Evolutionary conservation across 2,113 vertebrate species (phyloP).

Genomic region (Atlantisia rogersi): DNA sequence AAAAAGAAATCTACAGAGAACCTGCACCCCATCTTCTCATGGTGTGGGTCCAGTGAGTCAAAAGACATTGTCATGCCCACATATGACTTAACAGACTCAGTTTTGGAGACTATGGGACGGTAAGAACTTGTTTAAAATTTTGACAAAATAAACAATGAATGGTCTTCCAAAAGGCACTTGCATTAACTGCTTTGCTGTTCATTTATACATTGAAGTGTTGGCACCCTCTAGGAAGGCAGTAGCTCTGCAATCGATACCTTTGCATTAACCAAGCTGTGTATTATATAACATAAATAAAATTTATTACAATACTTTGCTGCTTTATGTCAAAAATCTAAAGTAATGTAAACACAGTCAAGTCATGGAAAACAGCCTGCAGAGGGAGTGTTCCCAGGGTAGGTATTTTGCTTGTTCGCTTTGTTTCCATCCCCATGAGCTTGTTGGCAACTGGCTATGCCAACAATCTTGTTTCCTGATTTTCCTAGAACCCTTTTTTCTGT

Average conservation of each 20-base stretch:
- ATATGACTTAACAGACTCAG: conserved; percentile 95
- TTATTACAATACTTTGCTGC: not conserved
- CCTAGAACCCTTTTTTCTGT: not conserved
- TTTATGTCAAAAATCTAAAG: not conserved
- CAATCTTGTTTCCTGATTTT: not conserved
- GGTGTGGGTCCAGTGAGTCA: conserved; percentile 95
- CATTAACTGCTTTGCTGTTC: not conserved
- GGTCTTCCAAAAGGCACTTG: not conserved
- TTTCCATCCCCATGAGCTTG: not conserved
- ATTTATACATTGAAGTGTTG: not conserved
- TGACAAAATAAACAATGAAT: not conserved
- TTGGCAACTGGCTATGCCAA: not conserved
- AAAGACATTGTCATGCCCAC: conserved; percentile 98
- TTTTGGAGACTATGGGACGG: conserved; percentile 98
- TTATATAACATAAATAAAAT: not conserved
- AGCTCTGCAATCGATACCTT: not conserved
- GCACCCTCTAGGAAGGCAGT: not conserved
- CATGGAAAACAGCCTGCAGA: not conserved
- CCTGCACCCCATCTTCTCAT: conserved; percentile 94
- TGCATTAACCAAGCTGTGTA: not conserved
- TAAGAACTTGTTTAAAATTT: conserved; percentile 61
- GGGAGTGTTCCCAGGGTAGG: not conserved
- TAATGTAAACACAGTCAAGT: not conserved
- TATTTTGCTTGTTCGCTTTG: not conserved
- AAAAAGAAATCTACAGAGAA: conserved; percentile 83